Percentiles rank a stretch among this genome's conserved stretches.
Conservation (phyloP, 2,113 vertebrate species). For the Pelodiscus sinensis region DNA sequence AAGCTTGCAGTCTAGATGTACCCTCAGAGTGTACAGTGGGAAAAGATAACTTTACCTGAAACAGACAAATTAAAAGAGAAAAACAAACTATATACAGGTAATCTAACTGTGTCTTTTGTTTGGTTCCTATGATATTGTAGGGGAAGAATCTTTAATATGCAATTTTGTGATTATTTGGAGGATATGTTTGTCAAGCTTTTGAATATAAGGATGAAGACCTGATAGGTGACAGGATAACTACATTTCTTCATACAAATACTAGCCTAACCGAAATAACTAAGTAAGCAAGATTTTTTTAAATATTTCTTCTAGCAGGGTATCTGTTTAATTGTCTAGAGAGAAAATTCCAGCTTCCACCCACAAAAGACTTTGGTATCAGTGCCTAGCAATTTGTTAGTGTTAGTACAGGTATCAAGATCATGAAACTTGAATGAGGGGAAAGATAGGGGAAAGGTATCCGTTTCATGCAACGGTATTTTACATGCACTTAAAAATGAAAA, state of each 20-base stretch:
- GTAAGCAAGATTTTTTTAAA: conserved; percentile 20
- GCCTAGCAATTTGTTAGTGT: conserved; percentile 24
- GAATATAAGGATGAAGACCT: conserved; percentile 11
- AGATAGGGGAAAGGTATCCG: not conserved
- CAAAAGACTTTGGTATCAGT: conserved; percentile 33
- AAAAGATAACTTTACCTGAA: not conserved
- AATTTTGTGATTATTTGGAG: not conserved
- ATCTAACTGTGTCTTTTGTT: not conserved
- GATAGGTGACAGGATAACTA: not conserved
- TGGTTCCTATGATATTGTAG: not conserved
- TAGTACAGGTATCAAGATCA: not conserved
- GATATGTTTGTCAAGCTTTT: conserved; percentile 25
- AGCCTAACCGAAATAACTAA: conserved; percentile 2
- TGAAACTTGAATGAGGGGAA: conserved; percentile 15
- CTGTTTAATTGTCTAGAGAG: conserved; percentile 28
- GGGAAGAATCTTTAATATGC: conserved; percentile 10
- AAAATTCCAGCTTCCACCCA: not conserved
- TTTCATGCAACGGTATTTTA: not conserved
- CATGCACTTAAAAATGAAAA: not conserved
- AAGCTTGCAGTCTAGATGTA: too few relatives aligned
- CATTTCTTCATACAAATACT: not conserved
- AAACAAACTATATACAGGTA: not conserved
- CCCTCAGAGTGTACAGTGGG: not conserved
- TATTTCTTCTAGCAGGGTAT: not conserved
- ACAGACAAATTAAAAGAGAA: not conserved